Conservation (phyloP, 2,888 invertebrate genomes). For the Colletes collaris region DNA sequence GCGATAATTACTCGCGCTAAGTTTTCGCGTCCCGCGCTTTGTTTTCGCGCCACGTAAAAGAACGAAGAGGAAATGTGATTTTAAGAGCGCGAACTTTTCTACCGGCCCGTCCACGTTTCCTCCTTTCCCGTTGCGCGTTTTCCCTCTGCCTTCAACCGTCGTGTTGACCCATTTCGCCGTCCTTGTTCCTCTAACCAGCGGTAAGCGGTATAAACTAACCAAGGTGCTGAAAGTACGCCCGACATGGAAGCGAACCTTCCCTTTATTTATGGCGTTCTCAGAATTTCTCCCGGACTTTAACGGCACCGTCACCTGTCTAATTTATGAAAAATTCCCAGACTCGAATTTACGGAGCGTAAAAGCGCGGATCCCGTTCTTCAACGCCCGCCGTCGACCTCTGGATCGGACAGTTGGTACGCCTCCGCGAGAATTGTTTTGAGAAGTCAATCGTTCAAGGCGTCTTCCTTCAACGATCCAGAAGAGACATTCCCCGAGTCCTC, state of each 20-base stretch:
- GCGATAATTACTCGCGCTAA: constrained; percentile 58
- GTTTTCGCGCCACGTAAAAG: constrained; percentile 38
- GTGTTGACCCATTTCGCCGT: constrained; percentile 12
- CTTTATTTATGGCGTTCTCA: constrained; percentile 69
- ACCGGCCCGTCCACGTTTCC: constrained; percentile 16
- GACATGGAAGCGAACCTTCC: constrained; percentile 55
- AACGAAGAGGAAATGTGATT: constrained; percentile 60
- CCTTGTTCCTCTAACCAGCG: background rate
- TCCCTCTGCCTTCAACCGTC: background rate
- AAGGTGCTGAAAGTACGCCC: constrained; percentile 60
- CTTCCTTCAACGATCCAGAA: constrained; percentile 34
- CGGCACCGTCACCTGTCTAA: constrained; percentile 69
- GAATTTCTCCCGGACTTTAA: constrained; percentile 67
- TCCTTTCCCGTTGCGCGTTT: background rate
- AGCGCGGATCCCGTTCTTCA: constrained; percentile 40
- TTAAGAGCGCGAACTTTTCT: constrained; percentile 59
- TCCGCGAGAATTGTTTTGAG: constrained; percentile 57
- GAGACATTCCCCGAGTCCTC: too few species aligned
- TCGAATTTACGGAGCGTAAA: constrained; percentile 65
- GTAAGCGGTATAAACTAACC: constrained; percentile 60
- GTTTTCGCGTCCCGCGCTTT: constrained; percentile 46
- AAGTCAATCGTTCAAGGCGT: constrained; percentile 43
- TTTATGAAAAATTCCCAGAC: constrained; percentile 70
- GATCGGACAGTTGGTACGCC: constrained; percentile 39
- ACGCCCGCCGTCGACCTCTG: background rate